A percentile compares a stretch with the other conserved stretches of the same genome.
phyloP scores from a whole-genome alignment of 1,140 invertebrate species.

The Latrodectus geometricus region DNA sequence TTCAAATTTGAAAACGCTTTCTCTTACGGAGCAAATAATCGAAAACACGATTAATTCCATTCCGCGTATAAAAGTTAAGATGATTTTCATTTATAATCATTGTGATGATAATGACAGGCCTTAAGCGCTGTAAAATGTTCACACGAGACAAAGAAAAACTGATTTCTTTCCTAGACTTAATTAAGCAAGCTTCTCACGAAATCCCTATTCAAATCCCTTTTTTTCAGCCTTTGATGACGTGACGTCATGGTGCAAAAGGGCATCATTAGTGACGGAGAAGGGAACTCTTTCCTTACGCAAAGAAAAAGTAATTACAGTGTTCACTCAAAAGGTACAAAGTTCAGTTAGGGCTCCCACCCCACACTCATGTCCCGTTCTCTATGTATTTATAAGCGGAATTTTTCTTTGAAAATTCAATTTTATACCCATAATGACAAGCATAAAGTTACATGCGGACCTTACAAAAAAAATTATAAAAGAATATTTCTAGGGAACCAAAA shows the following conservation, averaged over 20 bases:
- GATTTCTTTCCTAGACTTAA: conserved; percentile 51
- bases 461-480: conserved; percentile 22
- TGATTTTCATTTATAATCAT: conserved; percentile 51
- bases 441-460: conserved; percentile 35
- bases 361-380: neutral
- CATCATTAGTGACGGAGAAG: conserved; percentile 51
- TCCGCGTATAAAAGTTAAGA: conserved; percentile 17
- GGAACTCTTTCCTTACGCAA: conserved; percentile 52
- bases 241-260: conserved; percentile 50
- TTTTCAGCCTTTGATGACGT: conserved; percentile 54
- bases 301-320: conserved; percentile 56
- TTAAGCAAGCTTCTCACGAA: conserved; percentile 54
- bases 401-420: conserved; percentile 59
- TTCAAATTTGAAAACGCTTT: too few relatives aligned
- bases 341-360: neutral
- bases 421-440: conserved; percentile 49
- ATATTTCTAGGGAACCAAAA: neutral
- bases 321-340: conserved; percentile 52
- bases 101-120: conserved; percentile 49
- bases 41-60: conserved; percentile 46
- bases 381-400: conserved; percentile 34
- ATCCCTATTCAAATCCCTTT: conserved; percentile 44
- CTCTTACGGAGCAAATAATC: too few relatives aligned
- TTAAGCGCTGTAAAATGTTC: conserved; percentile 39
- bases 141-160: conserved; percentile 12